phyloP scores from a whole-genome alignment of 2,888 invertebrate genomes.

The Leptopilina syphax region DNA sequence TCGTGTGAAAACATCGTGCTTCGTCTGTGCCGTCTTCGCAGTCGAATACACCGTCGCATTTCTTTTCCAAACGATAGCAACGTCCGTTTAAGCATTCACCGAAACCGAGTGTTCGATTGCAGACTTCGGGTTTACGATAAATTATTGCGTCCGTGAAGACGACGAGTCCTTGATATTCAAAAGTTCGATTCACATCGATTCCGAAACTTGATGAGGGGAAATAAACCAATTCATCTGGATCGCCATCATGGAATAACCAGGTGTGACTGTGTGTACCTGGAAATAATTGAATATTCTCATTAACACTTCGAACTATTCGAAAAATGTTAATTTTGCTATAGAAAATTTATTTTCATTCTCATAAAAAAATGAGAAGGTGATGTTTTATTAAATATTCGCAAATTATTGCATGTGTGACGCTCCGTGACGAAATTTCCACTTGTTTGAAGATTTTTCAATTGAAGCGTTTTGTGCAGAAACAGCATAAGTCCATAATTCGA shows the following conservation, averaged over 20 bases:
- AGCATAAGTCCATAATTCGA: no score
- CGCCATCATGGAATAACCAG: constrained; percentile 91
- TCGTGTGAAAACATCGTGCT: constrained; percentile 83
- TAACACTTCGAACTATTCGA: no score
- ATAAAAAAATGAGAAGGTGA: no score
- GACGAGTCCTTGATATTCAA: constrained; percentile 91
- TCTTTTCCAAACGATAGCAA: constrained; percentile 86
- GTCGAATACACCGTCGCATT: constrained; percentile 88
- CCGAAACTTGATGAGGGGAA: constrained; percentile 95
- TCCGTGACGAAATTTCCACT: no score
- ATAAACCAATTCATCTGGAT: constrained; percentile 90
- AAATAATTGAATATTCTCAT: background rate
- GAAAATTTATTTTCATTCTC: no score
- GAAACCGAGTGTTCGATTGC: constrained; percentile 86
- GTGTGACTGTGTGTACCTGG: constrained; percentile 84
- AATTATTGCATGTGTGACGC: no score
- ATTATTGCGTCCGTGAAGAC: constrained; percentile 94
- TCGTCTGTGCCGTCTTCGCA: constrained; percentile 94
- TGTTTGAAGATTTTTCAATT: no score
- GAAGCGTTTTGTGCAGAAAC: no score
- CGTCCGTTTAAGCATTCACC: constrained; percentile 89
- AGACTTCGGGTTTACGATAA: constrained; percentile 82
- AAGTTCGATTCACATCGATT: constrained; percentile 95
- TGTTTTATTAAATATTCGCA: no score
- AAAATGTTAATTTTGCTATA: background rate